phyloP scores from a whole-genome alignment of 2,888 invertebrate species.

The Patella caerulea region DNA sequence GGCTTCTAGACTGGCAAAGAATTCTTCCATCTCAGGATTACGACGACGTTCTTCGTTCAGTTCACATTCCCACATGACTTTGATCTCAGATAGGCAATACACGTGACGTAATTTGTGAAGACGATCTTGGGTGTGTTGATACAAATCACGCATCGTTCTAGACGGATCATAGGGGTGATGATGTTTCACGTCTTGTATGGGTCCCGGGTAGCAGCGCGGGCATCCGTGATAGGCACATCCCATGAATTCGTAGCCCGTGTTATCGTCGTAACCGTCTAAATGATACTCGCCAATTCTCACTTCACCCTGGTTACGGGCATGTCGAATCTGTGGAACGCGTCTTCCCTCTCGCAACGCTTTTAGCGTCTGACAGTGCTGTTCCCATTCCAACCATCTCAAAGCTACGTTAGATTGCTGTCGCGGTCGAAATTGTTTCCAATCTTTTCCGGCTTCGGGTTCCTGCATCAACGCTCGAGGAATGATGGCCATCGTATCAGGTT shows the following conservation, averaged over 20 bases:
- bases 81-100: not conserved
- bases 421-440: not conserved
- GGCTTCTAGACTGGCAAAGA: not conserved
- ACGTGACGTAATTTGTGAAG: not conserved
- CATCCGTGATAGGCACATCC: not conserved
- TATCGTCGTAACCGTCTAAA: no score
- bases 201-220: not conserved
- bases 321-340: no score
- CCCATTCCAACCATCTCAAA: not conserved
- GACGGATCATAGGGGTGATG: not conserved
- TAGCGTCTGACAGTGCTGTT: not conserved
- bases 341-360: no score
- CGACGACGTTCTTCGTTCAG: not conserved
- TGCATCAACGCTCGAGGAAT: no score
- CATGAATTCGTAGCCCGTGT: no score
- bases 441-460: no score
- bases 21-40: not conserved
- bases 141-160: not conserved
- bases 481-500: no score
- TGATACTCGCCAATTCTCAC: no score
- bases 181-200: not conserved
- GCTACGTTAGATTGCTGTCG: not conserved
- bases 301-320: no score
- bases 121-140: not conserved
- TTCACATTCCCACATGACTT: not conserved